A percentile compares a stretch with the other conserved stretches of the same genome.
Evolutionary conservation across 2,113 vertebrate genomes (phyloP).

Genomic region (Maccullochella peelii): DNA sequence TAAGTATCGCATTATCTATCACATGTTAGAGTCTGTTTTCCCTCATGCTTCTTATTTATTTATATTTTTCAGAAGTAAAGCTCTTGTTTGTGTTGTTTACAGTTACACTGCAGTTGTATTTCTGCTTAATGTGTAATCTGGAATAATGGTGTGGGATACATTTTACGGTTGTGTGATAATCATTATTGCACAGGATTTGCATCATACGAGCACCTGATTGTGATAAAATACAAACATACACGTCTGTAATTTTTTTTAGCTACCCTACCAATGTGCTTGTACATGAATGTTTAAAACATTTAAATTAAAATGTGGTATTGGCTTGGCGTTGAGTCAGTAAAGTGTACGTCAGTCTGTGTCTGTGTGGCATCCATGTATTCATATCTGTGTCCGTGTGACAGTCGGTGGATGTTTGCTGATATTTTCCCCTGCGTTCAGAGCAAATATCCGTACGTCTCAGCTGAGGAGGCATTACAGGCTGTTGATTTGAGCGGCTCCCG

Average conservation of each 20-base stretch:
- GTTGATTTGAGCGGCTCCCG: constrained; percentile 72
- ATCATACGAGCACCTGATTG: constrained; percentile 28
- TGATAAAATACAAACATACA: neutral
- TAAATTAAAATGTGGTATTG: neutral
- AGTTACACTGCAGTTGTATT: neutral
- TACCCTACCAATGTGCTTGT: neutral
- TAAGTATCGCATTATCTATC: constrained; percentile 68
- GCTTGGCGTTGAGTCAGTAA: neutral
- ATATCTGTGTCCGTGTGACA: constrained; percentile 53
- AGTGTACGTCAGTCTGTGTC: constrained; percentile 11
- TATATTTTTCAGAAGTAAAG: constrained; percentile 14
- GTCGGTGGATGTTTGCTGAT: constrained; percentile 72
- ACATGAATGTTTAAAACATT: neutral
- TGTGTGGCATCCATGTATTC: constrained; percentile 26
- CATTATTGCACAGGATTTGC: constrained; percentile 36
- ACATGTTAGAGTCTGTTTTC: constrained; percentile 58
- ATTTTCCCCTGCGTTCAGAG: constrained; percentile 67
- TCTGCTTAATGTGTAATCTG: neutral
- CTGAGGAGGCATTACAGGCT: constrained; percentile 77
- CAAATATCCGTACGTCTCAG: constrained; percentile 79
- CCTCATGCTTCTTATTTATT: constrained; percentile 40
- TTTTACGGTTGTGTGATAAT: neutral
- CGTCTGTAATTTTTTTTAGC: constrained; percentile 1
- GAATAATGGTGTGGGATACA: constrained; percentile 12
- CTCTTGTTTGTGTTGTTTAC: constrained; percentile 16